Evolutionary conservation across 2,888 invertebrate genomes (phyloP).

Genomic region (Lamellibrachia columna): DNA sequence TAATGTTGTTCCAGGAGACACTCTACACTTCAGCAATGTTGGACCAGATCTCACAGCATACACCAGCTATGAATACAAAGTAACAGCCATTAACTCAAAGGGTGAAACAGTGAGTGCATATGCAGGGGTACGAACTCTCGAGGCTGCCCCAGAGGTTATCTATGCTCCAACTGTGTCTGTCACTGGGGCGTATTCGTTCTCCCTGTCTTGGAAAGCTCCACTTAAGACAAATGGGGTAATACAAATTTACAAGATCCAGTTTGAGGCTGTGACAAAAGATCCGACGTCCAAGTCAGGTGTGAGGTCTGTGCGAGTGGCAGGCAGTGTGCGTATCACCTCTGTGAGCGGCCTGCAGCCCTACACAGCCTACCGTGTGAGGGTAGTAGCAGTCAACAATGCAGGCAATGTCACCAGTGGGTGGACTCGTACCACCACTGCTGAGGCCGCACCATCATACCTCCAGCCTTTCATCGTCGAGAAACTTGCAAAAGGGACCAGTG

Average conservation of each 20-base stretch:
- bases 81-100: conserved; percentile 53
- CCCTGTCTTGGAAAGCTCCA: conserved; percentile 56
- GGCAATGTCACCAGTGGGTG: conserved; percentile 52
- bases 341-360: conserved; percentile 61
- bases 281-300: conserved; percentile 44
- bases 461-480: conserved; percentile 52
- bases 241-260: conserved; percentile 51
- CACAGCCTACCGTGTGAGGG: conserved; percentile 52
- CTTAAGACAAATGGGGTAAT: conserved; percentile 58
- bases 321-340: conserved; percentile 46
- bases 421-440: conserved; percentile 49
- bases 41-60: conserved; percentile 56
- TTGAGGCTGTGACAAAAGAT: conserved; percentile 39
- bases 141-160: conserved; percentile 53
- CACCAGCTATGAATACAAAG: conserved; percentile 58
- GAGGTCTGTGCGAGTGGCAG: conserved; percentile 47
- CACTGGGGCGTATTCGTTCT: conserved; percentile 52
- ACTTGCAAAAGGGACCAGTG: conserved; percentile 40
- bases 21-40: conserved; percentile 48
- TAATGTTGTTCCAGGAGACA: conserved; percentile 46
- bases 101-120: conserved; percentile 57
- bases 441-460: conserved; percentile 59
- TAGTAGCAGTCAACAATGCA: conserved; percentile 56
- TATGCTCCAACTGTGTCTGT: conserved; percentile 49
- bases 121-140: conserved; percentile 53